phyloP scores from a whole-genome alignment of 30 jellyfish, hydroid and myxozoan species.

The Turritopsis rubra region DNA sequence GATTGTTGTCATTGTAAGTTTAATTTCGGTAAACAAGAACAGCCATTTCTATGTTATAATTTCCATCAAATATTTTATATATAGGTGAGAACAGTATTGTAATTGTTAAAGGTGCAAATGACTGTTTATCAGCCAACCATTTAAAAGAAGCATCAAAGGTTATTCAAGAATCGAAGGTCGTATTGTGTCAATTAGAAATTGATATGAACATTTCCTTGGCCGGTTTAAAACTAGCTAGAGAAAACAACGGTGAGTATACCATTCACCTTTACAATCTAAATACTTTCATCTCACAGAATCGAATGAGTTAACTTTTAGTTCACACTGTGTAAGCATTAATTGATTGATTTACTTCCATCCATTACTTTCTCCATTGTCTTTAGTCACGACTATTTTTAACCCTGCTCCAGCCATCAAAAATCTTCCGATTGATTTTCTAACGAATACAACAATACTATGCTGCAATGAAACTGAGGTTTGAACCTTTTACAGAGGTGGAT shows the following conservation, averaged over 20 bases:
- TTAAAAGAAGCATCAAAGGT: conserved; percentile 37
- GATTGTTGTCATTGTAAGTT: too few relatives aligned
- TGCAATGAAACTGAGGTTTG: conserved; percentile 98
- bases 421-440: conserved; percentile 50
- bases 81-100: conserved; percentile 91
- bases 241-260: conserved; percentile 35
- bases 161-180: conserved; percentile 56
- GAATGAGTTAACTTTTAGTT: not conserved
- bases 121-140: conserved; percentile 49
- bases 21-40: too few relatives aligned
- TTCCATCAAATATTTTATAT: not conserved
- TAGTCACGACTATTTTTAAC: conserved; percentile 88
- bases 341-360: too few relatives aligned
- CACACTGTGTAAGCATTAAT: too few relatives aligned
- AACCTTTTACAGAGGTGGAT: too few relatives aligned
- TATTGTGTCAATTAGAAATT: conserved; percentile 79
- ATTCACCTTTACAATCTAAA: not conserved
- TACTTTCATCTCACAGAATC: not conserved
- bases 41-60: too few relatives aligned
- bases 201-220: conserved; percentile 52
- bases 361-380: too few relatives aligned
- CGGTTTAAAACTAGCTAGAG: conserved; percentile 56
- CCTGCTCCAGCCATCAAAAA: conserved; percentile 94
- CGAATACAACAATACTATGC: conserved; percentile 53
- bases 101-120: conserved; percentile 93